A percentile compares a stretch with the other conserved stretches of the same genome.
phyloP scores from a whole-genome alignment of 2,888 invertebrate genomes.

The Tenthredo mesomela region DNA sequence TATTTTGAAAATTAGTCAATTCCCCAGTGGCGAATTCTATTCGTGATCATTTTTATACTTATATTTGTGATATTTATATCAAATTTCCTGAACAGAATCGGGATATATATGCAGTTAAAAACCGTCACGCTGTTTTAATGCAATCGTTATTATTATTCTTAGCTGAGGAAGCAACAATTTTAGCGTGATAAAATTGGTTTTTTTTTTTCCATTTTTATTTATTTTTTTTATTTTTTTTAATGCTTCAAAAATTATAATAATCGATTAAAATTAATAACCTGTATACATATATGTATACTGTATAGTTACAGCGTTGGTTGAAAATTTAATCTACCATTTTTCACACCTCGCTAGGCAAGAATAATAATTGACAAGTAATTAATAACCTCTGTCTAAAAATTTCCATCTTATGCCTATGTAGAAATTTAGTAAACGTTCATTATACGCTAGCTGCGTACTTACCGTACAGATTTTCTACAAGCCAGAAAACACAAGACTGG shows the following conservation, averaged over 20 bases:
- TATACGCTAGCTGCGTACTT: not conserved
- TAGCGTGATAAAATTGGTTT: no score
- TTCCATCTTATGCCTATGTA: not conserved
- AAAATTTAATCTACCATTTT: not conserved
- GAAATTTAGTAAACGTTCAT: not conserved
- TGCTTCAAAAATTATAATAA: not conserved
- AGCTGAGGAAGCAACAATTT: not conserved
- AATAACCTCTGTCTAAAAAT: not conserved
- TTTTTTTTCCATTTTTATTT: not conserved
- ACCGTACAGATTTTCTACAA: not conserved
- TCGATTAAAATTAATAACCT: not conserved
- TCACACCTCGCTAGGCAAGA: not conserved
- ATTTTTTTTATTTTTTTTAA: no score
- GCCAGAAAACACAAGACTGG: not conserved
- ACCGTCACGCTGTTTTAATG: no score
- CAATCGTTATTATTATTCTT: no score
- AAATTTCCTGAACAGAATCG: no score
- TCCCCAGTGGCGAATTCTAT: not conserved
- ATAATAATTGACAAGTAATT: not conserved
- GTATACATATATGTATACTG: not conserved
- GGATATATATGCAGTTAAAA: no score
- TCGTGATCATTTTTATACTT: not conserved
- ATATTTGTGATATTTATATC: not conserved
- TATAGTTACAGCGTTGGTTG: not conserved
- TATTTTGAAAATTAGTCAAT: not conserved